Conservation (phyloP, 2,888 invertebrate species). For the Oscheius sp. region DNA sequence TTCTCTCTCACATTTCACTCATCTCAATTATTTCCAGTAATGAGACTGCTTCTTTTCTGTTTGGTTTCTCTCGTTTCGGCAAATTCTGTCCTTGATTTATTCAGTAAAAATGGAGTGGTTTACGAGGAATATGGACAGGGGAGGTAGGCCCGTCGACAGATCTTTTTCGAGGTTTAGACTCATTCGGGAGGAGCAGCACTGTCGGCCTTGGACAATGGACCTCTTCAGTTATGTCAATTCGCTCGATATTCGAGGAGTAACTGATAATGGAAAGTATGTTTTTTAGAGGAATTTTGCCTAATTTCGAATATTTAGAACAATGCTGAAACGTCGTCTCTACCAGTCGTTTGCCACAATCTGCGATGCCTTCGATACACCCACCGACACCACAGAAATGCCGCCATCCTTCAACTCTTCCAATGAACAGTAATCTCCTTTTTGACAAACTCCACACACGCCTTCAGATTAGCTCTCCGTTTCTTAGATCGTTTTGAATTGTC, state of each 20-base stretch:
- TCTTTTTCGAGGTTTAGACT: conserved; percentile 21
- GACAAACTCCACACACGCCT: not conserved
- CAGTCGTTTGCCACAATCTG: conserved; percentile 50
- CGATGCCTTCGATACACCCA: conserved; percentile 42
- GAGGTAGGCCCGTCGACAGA: conserved; percentile 22
- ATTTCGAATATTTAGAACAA: conserved; percentile 21
- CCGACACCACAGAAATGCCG: conserved; percentile 32
- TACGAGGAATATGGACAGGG: conserved; percentile 56
- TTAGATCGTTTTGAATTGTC: conserved; percentile 50
- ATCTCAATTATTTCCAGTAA: conserved; percentile 8
- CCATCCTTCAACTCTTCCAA: conserved; percentile 32
- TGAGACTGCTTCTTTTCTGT: conserved; percentile 11
- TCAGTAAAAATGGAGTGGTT: conserved; percentile 51
- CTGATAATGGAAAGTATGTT: conserved; percentile 43
- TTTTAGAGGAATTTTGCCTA: not conserved
- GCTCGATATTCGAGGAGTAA: conserved; percentile 50
- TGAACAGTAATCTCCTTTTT: not conserved
- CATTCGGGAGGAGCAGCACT: conserved; percentile 49
- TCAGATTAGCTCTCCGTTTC: conserved; percentile 43
- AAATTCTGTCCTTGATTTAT: conserved; percentile 45
- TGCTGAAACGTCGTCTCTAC: conserved; percentile 47
- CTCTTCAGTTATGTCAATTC: conserved; percentile 47
- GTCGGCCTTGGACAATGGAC: conserved; percentile 49
- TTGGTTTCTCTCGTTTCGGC: not conserved
- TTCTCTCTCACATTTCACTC: conserved; percentile 9